These are phyloP conservation scores for Sciurus carolinensis DNA, from an alignment of 2,797 vertebrate species.

Conservation along the genomic window DNA sequence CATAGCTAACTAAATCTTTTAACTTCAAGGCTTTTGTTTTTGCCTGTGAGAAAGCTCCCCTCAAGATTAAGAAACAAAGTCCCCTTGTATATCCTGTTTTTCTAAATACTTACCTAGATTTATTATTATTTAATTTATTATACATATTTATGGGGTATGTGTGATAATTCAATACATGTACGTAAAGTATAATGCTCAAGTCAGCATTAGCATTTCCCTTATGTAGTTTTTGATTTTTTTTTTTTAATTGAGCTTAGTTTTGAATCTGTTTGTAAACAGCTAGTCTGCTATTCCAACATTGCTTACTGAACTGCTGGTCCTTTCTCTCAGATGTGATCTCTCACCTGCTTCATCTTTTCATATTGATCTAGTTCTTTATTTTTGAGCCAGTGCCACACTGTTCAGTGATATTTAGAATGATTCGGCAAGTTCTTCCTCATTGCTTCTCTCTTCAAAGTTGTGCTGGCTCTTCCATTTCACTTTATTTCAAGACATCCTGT, in stretches of 20 bases:
- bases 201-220: neutral
- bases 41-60: neutral
- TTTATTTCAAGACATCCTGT: neutral
- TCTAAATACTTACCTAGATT: neutral
- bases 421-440: neutral
- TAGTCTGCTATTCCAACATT: neutral
- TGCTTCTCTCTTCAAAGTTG: neutral
- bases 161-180: neutral
- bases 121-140: neutral
- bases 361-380: conserved; percentile 7
- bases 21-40: neutral
- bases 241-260: conserved; percentile 54
- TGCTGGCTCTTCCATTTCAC: neutral
- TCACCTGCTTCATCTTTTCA: conserved; percentile 25
- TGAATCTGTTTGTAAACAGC: conserved; percentile 33
- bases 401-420: neutral
- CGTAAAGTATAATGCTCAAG: neutral
- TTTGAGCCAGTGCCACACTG: neutral
- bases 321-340: neutral
- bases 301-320: neutral
- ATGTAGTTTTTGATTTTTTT: neutral
- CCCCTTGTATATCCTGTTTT: neutral
- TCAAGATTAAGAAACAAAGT: neutral
- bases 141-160: neutral
- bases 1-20: neutral